A percentile compares a stretch with the other conserved stretches of the same genome.
phyloP scores from a whole-genome alignment of 2,888 invertebrate genomes.

The Volucella zonaria region DNA sequence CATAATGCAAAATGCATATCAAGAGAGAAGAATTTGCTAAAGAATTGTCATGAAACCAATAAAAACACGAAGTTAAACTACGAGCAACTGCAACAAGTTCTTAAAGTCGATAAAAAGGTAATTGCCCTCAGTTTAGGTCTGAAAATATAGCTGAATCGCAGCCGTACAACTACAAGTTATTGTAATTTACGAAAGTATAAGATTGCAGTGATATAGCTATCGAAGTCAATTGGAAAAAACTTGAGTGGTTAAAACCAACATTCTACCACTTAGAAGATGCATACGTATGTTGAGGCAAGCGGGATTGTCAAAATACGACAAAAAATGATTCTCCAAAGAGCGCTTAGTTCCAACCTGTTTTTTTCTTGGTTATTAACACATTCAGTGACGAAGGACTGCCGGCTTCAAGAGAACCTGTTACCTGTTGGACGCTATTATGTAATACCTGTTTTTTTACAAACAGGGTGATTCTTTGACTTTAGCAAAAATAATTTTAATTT shows the following conservation, averaged over 20 bases:
- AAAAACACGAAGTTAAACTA: constrained; percentile 6
- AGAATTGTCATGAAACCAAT: background rate
- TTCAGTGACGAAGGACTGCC: constrained; percentile 11
- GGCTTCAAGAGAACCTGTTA: constrained; percentile 5
- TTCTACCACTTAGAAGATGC: constrained; percentile 18
- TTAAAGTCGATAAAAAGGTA: constrained; percentile 24
- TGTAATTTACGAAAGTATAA: constrained; percentile 11
- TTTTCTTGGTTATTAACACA: background rate
- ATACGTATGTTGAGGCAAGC: background rate
- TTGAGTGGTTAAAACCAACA: background rate
- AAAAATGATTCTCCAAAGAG: background rate
- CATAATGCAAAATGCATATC: too few species aligned
- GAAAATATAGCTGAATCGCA: constrained; percentile 49
- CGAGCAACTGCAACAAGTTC: constrained; percentile 37
- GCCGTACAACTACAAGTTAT: constrained; percentile 9
- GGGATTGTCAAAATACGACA: constrained; percentile 1
- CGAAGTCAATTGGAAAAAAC: background rate
- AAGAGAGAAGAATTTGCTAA: background rate
- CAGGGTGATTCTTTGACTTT: background rate
- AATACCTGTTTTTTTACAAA: background rate
- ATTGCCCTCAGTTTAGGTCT: constrained; percentile 39
- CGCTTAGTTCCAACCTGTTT: background rate
- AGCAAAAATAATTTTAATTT: background rate
- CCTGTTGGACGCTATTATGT: constrained; percentile 1
- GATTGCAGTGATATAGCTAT: background rate